Evolutionary conservation across 2,113 vertebrate species (phyloP).

Genomic region (Mohoua ochrocephala): DNA sequence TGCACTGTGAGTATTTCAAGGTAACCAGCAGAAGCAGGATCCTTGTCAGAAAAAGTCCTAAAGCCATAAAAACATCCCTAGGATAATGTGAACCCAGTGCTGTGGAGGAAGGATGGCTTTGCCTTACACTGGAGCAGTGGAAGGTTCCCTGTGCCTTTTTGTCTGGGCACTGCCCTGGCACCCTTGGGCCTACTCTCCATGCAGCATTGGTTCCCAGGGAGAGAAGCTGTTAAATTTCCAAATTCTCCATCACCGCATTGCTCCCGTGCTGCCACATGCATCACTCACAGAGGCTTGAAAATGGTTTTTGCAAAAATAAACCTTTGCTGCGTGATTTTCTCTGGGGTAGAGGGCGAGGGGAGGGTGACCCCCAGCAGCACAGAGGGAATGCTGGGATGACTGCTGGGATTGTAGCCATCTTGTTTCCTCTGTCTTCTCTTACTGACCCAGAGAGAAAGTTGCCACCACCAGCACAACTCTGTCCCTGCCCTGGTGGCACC

Average conservation of each 20-base stretch:
- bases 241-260: not conserved
- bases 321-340: not conserved
- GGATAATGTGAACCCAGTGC: not conserved
- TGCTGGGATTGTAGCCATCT: not conserved
- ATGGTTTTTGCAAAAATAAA: not conserved
- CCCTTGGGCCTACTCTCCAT: not conserved
- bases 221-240: not conserved
- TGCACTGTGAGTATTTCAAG: not conserved
- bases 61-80: not conserved
- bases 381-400: fast-evolving
- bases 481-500: not conserved
- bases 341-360: fast-evolving
- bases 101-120: not conserved
- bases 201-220: not conserved
- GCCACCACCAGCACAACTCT: not conserved
- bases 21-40: not conserved
- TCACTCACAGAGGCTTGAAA: not conserved
- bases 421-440: not conserved
- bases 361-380: not conserved
- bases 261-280: not conserved
- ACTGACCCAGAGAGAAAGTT: not conserved
- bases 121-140: not conserved
- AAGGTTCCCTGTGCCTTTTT: not conserved
- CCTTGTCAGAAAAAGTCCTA: not conserved
- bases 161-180: not conserved